Conservation (phyloP, 2,888 invertebrate species). For the Gortyna flavago region DNA sequence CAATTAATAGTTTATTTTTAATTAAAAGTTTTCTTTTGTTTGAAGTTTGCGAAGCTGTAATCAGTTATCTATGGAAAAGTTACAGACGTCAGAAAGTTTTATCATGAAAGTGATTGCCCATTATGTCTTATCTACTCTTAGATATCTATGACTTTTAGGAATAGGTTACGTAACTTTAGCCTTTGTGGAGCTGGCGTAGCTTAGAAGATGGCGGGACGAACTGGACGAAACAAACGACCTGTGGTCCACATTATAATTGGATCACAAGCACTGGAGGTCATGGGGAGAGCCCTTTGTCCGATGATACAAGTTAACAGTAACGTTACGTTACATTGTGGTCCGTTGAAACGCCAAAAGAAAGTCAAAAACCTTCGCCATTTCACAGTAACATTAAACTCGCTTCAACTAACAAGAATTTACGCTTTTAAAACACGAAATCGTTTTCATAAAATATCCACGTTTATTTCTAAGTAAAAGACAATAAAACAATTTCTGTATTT, state of each 20-base stretch:
- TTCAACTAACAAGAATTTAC: conserved; percentile 22
- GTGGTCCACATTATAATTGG: background rate
- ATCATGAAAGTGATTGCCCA: background rate
- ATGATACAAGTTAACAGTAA: background rate
- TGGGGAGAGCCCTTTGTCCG: background rate
- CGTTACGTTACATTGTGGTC: background rate
- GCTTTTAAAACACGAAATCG: conserved; percentile 26
- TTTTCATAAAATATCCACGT: conserved; percentile 28
- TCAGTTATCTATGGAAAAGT: background rate
- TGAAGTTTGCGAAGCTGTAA: background rate
- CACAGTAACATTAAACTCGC: conserved; percentile 21
- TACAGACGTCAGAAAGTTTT: background rate
- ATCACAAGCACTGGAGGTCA: background rate
- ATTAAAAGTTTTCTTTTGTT: background rate
- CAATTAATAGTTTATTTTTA: conserved; percentile 10
- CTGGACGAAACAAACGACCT: background rate
- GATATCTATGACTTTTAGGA: too few relatives aligned
- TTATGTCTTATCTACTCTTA: too few relatives aligned
- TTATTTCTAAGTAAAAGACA: conserved; percentile 30
- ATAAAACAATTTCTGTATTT: conserved; percentile 50
- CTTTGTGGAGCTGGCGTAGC: background rate
- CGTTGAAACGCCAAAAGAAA: background rate
- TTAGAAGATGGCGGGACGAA: background rate
- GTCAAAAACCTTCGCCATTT: conserved; percentile 7
- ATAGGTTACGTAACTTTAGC: background rate